Evolutionary conservation across 2,797 vertebrate species (phyloP), one percentile per base, ranked within the genome.

Genomic region (Melanotaenia pygmaea): DNA sequence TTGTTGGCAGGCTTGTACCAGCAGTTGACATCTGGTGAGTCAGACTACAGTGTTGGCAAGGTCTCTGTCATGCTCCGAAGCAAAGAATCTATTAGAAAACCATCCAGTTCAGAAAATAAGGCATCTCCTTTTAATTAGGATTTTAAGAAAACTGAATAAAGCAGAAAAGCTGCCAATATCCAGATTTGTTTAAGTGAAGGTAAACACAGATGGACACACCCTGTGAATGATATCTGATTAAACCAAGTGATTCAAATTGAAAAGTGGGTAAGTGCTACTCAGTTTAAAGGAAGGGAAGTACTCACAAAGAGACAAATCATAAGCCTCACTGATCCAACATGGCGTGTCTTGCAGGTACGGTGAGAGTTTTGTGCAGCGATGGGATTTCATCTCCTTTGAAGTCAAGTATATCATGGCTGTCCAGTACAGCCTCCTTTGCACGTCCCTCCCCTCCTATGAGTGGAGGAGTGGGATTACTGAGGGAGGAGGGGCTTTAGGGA

Each of bases 381-480:
- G 76, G 77, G 82, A 79, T 88, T 89, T 89, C 79, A 75, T 77
- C 81, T 71, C 63, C 83, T 92, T 92, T 91, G 88, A 91, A 90
- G 88, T 91, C 70, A 80, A 91, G 86, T 80, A 75, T 75, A 87
- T 84, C 86, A 74, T 67, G 66, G 82, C 79, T 88, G 76, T 72
- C 83, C 79, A 66, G 85, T 81, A 58, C 64, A 76, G 79, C 76
- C 72, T 84, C 74, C 64, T 72, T 74, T 59, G 43, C 80, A 80
- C 69, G 71, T 80, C 78, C 76, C 57, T 76, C 74, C 75, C 67
- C 79, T 77, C 77, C 77, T 78, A 65, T 62, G 68, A 81, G 84
- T 12, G 75, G 76, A 82, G 72, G 68, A 81, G 77, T 72, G 68
- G 65, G 90, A 89, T 92, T 91, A 88, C 70, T 67, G 75, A 45